These are phyloP conservation scores for Euleptes europaea DNA, from an alignment of 2,113 vertebrate species.

Conservation along the genomic window DNA sequence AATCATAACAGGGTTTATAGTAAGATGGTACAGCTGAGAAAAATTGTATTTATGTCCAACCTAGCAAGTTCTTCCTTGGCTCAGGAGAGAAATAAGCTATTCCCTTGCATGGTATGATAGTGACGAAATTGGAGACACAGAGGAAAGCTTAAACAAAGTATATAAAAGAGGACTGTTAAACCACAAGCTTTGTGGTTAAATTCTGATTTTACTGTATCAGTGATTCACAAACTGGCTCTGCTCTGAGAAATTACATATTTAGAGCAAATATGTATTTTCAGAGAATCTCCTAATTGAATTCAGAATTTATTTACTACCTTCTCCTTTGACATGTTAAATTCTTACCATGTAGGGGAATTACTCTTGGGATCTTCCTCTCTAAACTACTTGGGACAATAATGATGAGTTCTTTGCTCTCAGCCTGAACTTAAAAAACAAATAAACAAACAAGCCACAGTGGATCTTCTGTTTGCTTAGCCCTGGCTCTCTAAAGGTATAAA, in stretches of 20 bases:
- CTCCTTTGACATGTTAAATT: slow-evolving; percentile 31
- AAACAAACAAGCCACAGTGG: slow-evolving; percentile 62
- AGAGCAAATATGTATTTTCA: slow-evolving; percentile 5
- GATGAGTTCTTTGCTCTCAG: slow-evolving; percentile 66
- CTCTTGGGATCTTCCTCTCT: slow-evolving; percentile 49
- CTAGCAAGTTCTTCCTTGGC: slow-evolving; percentile 1
- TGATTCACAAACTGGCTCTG: slow-evolving; percentile 24
- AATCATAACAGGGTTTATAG: background rate
- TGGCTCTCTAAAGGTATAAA: slow-evolving; percentile 63
- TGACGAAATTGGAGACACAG: background rate
- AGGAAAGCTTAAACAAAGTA: background rate
- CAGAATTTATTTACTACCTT: slow-evolving; percentile 37
- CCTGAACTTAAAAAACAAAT: slow-evolving; percentile 67
- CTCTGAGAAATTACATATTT: background rate
- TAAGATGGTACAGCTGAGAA: background rate
- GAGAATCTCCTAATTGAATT: slow-evolving; percentile 24
- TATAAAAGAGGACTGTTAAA: background rate
- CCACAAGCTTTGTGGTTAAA: background rate
- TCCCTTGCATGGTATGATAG: background rate
- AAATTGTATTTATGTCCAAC: background rate
- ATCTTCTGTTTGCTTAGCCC: slow-evolving; percentile 63
- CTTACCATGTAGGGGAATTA: slow-evolving; percentile 38
- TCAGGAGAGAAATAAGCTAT: background rate
- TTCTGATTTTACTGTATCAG: slow-evolving; percentile 26
- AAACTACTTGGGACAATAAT: slow-evolving; percentile 55